Percentiles rank a stretch among this genome's conserved stretches.
These are phyloP conservation scores for Coturnix japonica DNA, from an alignment of 2,113 vertebrate species.

Conservation along the genomic window DNA sequence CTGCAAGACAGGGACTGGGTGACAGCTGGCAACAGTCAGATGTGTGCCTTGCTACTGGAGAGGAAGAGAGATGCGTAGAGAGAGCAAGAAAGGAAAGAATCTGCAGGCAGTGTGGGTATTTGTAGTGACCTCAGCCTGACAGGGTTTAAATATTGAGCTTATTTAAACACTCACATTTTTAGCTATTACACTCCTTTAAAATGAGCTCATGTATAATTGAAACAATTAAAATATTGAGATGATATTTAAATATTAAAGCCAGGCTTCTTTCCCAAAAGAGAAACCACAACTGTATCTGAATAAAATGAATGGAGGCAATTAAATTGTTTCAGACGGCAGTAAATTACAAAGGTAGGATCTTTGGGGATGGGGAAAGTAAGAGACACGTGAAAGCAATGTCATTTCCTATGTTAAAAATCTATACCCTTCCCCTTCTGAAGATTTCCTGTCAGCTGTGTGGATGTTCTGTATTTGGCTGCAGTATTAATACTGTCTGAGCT, in stretches of 20 bases:
- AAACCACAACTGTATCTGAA: not conserved
- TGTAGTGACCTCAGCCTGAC: not conserved
- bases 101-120: not conserved
- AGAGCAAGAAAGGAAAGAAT: not conserved
- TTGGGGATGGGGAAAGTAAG: not conserved
- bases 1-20: not conserved
- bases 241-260: conserved; percentile 42
- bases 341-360: conserved; percentile 26
- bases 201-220: conserved; percentile 50
- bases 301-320: conserved; percentile 24
- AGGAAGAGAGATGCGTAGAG: not conserved
- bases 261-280: conserved; percentile 1
- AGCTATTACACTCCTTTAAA: conserved; percentile 12
- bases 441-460: not conserved
- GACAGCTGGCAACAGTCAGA: conserved; percentile 12
- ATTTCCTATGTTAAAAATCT: not conserved
- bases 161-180: conserved; percentile 36
- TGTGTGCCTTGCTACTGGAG: not conserved
- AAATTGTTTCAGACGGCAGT: not conserved
- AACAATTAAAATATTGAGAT: conserved; percentile 63
- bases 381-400: not conserved
- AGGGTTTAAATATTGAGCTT: conserved; percentile 40
- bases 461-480: not conserved
- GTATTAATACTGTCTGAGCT: not conserved
- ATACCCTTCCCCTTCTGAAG: not conserved